Conservation (phyloP, 2,888 invertebrate genomes). For the Allacma fusca region DNA sequence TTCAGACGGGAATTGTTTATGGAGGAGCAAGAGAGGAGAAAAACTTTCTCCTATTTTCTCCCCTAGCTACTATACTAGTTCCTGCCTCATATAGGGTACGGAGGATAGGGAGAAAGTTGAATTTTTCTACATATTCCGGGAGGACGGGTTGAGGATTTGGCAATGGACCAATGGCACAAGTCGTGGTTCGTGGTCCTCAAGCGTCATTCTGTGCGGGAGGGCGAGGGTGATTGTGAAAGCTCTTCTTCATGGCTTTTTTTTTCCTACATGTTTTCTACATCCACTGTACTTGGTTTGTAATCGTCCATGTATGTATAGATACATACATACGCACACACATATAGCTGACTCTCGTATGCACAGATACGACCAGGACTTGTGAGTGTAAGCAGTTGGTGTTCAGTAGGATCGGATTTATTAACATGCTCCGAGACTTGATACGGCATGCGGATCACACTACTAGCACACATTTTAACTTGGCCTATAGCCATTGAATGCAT, state of each 20-base stretch:
- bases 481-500: conserved; percentile 24
- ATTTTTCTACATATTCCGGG: background rate
- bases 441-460: background rate
- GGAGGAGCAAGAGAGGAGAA: background rate
- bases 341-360: background rate
- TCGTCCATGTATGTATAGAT: background rate
- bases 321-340: background rate
- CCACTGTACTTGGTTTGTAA: background rate
- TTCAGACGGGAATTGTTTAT: background rate
- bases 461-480: conserved; percentile 21
- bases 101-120: background rate
- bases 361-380: background rate
- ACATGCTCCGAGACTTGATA: background rate
- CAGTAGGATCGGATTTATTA: conserved; percentile 9
- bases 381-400: no score
- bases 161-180: conserved; percentile 41
- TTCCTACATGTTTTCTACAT: background rate
- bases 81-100: background rate
- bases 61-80: background rate
- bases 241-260: background rate
- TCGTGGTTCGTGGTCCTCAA: conserved; percentile 40
- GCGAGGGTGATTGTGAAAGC: conserved; percentile 31
- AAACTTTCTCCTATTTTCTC: background rate
- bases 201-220: conserved; percentile 38
- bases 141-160: conserved; percentile 30